phyloP scores from a whole-genome alignment of 2,797 vertebrate genomes.

The Adelosebastes latens region DNA sequence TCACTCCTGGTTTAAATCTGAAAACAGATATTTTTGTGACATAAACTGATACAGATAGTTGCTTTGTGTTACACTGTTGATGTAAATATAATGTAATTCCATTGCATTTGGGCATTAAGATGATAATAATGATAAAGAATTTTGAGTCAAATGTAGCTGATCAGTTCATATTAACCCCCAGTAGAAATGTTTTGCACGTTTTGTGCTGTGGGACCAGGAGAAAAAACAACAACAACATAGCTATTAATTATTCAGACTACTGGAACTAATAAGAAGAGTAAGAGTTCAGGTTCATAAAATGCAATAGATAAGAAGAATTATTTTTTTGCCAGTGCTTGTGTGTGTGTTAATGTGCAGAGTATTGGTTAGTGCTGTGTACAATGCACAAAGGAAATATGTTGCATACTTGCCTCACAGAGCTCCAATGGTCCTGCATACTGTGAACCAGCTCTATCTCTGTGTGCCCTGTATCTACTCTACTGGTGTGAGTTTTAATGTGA shows the following conservation, averaged over 20 bases:
- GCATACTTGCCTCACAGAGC: not conserved
- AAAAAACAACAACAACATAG: not conserved
- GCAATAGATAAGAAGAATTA: not conserved
- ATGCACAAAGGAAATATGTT: slow-evolving; percentile 49
- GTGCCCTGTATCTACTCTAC: not conserved
- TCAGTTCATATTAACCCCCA: not conserved
- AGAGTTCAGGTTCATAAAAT: not conserved
- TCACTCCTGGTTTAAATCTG: not conserved
- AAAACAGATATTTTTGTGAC: not conserved
- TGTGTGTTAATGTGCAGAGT: slow-evolving; percentile 1
- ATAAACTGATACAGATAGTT: not conserved
- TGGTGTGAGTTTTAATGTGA: not conserved
- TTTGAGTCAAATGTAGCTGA: not conserved
- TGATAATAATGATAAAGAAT: not conserved
- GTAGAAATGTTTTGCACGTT: not conserved
- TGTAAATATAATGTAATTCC: not conserved
- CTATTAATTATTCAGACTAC: not conserved
- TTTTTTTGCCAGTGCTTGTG: not conserved
- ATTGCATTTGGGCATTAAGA: not conserved
- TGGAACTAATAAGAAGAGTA: not conserved
- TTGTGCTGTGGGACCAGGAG: not conserved
- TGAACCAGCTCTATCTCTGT: not conserved
- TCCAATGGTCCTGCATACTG: not conserved
- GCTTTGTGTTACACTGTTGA: not conserved
- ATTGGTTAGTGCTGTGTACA: slow-evolving; percentile 24